Evolutionary conservation across 2,113 vertebrate genomes (phyloP).

Genomic region (Silurus glanis): DNA sequence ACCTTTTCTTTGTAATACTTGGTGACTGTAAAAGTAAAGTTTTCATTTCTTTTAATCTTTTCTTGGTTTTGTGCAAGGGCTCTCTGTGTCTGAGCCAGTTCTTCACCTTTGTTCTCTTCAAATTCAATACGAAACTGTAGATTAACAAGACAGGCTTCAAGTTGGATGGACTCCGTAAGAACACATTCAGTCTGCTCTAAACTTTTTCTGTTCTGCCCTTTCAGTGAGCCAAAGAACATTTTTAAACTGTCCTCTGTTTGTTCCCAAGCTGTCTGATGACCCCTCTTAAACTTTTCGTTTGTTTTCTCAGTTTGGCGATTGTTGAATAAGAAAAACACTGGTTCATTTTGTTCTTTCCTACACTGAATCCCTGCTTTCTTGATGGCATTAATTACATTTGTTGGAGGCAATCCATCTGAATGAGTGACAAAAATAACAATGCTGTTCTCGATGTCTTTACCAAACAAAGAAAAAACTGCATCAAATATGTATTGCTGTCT

Average conservation of each 20-base stretch:
- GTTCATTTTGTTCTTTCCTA: not conserved
- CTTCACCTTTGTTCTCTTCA: not conserved
- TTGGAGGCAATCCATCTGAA: conserved; percentile 11
- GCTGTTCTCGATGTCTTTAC: conserved; percentile 38
- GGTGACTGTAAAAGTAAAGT: conserved; percentile 18
- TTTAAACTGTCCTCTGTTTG: not conserved
- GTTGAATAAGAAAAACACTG: conserved; percentile 33
- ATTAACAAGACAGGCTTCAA: conserved; percentile 24
- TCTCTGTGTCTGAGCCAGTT: conserved; percentile 25
- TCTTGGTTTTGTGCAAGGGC: conserved; percentile 16
- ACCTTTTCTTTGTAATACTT: conserved; percentile 9
- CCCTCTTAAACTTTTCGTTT: accelerated
- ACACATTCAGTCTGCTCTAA: conserved; percentile 32
- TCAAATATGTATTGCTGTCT: conserved; percentile 29
- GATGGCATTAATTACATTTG: conserved; percentile 25
- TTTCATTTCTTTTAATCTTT: conserved; percentile 17
- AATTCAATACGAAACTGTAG: conserved; percentile 9
- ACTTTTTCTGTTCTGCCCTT: conserved; percentile 8
- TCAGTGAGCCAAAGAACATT: not conserved
- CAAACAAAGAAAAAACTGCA: conserved; percentile 36
- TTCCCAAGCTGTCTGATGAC: not conserved
- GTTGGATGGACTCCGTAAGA: not conserved
- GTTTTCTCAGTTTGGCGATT: conserved; percentile 4
- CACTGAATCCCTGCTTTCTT: not conserved
- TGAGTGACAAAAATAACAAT: conserved; percentile 29